These are phyloP conservation scores for Galago senegalensis DNA, from an alignment of 2,797 vertebrate genomes.

Conservation along the genomic window DNA sequence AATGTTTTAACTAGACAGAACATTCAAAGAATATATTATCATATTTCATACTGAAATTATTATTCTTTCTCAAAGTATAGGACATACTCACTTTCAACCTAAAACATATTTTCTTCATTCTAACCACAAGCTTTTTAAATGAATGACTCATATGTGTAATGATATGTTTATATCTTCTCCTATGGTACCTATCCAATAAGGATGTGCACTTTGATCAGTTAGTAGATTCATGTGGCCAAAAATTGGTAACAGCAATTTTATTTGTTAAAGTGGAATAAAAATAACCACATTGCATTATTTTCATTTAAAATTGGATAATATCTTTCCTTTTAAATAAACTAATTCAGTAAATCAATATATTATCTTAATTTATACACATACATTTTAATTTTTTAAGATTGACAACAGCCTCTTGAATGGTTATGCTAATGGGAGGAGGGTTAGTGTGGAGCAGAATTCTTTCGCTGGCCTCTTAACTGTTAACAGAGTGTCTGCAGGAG, in stretches of 20 bases:
- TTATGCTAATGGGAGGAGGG: rapidly evolving
- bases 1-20: conserved; percentile 69
- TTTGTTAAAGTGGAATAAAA: not conserved
- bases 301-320: not conserved
- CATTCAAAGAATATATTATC: conserved; percentile 52
- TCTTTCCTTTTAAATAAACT: not conserved
- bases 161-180: conserved; percentile 69
- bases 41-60: conserved; percentile 72
- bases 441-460: not conserved
- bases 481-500: not conserved
- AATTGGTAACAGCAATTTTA: not conserved
- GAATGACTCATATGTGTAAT: conserved; percentile 59
- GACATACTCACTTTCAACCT: not conserved
- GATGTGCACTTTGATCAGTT: conserved; percentile 75
- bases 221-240: conserved; percentile 69
- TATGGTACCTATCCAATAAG: conserved; percentile 32
- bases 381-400: not conserved
- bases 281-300: not conserved
- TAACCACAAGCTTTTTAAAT: conserved; percentile 33
- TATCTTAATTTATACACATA: not conserved
- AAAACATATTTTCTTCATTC: not conserved
- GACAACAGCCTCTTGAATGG: not conserved
- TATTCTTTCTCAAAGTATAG: conserved; percentile 69
- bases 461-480: not conserved
- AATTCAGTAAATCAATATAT: not conserved